Evolutionary conservation across 2,888 invertebrate species (phyloP).

Genomic region (Phragmatobia fuliginosa): DNA sequence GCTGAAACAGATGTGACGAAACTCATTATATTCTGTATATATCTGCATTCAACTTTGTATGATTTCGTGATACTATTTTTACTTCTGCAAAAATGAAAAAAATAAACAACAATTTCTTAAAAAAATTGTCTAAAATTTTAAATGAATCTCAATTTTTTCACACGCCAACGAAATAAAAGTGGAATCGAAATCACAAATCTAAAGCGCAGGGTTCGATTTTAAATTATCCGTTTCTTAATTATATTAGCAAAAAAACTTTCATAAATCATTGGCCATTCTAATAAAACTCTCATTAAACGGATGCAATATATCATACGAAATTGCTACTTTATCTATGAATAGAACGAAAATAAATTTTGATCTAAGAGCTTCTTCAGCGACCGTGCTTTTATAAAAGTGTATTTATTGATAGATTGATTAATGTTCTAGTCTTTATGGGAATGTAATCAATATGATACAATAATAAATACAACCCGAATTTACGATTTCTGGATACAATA

Average conservation of each 20-base stretch:
- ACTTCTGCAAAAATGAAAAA: too few relatives aligned
- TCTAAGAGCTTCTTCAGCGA: constrained; percentile 4
- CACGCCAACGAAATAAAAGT: neutral
- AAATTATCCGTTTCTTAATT: neutral
- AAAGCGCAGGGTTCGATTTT: neutral
- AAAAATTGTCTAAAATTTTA: neutral
- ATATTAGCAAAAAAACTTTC: neutral
- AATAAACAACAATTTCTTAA: too few relatives aligned
- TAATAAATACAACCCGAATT: neutral
- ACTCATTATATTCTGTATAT: too few relatives aligned
- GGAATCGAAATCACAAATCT: neutral
- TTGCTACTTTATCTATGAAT: neutral
- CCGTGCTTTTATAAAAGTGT: constrained; percentile 1
- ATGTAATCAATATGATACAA: neutral
- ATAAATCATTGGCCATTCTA: neutral
- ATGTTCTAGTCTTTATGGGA: neutral
- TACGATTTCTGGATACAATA: neutral
- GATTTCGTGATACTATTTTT: too few relatives aligned
- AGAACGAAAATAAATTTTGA: neutral
- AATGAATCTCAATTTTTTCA: neutral
- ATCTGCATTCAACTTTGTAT: too few relatives aligned
- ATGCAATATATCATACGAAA: neutral
- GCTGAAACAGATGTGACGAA: too few relatives aligned
- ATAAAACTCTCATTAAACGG: neutral
- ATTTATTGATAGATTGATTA: neutral